These are phyloP conservation scores for Thumatha senex DNA, from an alignment of 2,888 invertebrate genomes.

Conservation along the genomic window DNA sequence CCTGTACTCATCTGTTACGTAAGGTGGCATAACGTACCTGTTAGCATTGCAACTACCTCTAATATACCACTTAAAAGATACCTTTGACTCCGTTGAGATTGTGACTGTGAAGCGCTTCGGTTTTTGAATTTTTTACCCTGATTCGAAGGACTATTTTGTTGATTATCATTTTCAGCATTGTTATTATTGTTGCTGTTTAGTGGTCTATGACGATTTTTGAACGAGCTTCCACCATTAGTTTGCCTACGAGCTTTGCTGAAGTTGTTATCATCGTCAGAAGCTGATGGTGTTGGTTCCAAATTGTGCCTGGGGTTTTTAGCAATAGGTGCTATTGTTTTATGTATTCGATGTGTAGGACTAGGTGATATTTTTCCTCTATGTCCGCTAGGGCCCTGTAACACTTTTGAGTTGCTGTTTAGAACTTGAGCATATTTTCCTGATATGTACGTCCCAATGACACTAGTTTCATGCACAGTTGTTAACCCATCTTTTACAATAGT, in stretches of 20 bases:
- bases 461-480: slow-evolving; percentile 93
- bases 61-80: slow-evolving; percentile 34
- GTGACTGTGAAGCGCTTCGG: slow-evolving; percentile 57
- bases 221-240: slow-evolving; percentile 70
- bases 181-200: slow-evolving; percentile 43
- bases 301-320: slow-evolving; percentile 80
- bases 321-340: slow-evolving; percentile 89
- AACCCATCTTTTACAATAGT: slow-evolving; percentile 92
- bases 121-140: slow-evolving; percentile 77
- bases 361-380: slow-evolving; percentile 87
- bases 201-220: slow-evolving; percentile 83
- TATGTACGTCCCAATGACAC: slow-evolving; percentile 94
- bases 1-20: too few species aligned
- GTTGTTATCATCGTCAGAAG: slow-evolving; percentile 85
- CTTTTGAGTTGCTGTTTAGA: slow-evolving; percentile 90
- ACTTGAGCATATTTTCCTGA: slow-evolving; percentile 95
- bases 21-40: too few species aligned
- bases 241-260: slow-evolving; percentile 83
- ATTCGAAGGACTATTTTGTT: slow-evolving; percentile 56
- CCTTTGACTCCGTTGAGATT: slow-evolving; percentile 71
- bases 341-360: slow-evolving; percentile 86
- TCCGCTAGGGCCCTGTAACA: slow-evolving; percentile 69
- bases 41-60: too few species aligned
- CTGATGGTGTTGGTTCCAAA: slow-evolving; percentile 86
- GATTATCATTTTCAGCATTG: slow-evolving; percentile 60